Percentiles rank a stretch among this genome's conserved stretches.
These are phyloP conservation scores for Cabera pusaria DNA, from an alignment of 2,888 invertebrate species.

Conservation along the genomic window DNA sequence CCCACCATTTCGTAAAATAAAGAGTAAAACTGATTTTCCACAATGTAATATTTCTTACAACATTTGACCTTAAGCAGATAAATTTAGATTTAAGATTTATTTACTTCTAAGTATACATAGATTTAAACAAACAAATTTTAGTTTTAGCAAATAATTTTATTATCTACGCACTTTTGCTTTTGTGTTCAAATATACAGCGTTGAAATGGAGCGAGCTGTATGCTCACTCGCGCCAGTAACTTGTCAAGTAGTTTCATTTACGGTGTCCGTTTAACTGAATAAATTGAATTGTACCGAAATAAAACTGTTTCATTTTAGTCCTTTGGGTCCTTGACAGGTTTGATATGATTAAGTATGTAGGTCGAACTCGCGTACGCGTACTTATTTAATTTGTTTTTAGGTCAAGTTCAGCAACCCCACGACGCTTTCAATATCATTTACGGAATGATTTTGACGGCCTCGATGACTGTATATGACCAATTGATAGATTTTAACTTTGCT, in stretches of 20 bases:
- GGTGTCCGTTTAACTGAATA: constrained; percentile 32
- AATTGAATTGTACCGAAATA: constrained; percentile 26
- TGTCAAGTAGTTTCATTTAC: constrained; percentile 5
- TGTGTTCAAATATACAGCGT: background rate
- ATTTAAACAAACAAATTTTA: background rate
- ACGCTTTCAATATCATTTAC: constrained; percentile 1
- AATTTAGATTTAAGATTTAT: too few species aligned
- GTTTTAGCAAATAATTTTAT: background rate
- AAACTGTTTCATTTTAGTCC: constrained; percentile 27
- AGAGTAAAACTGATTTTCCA: too few species aligned
- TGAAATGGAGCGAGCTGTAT: background rate
- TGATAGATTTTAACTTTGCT: too few species aligned
- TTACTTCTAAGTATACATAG: too few species aligned
- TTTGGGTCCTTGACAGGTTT: constrained; percentile 12
- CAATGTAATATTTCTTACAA: too few species aligned
- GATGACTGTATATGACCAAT: too few species aligned
- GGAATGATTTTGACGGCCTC: background rate
- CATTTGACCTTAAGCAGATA: too few species aligned
- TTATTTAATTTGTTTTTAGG: constrained; percentile 26
- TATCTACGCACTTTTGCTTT: constrained; percentile 1
- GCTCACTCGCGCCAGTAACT: constrained; percentile 6
- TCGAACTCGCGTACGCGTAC: constrained; percentile 17
- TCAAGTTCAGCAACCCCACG: constrained; percentile 22
- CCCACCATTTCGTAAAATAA: too few species aligned
- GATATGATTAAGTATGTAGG: constrained; percentile 30